Evolutionary conservation across 2,797 vertebrate species (phyloP).

Genomic region (Salmo trutta): DNA sequence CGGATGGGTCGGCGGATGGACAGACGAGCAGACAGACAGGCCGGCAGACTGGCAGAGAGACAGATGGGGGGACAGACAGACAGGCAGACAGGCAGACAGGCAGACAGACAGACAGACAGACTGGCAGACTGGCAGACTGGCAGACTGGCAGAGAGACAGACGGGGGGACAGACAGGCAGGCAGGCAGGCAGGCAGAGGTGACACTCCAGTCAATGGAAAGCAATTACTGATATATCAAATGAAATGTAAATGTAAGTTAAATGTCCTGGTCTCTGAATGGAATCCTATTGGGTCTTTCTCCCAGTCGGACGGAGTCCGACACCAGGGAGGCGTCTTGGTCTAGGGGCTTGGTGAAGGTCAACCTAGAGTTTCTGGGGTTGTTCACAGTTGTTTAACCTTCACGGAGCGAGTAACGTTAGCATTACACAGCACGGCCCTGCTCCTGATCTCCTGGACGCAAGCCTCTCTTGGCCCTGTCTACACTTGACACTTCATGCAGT

Average conservation of each 20-base stretch:
- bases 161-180: too few relatives aligned
- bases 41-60: too few relatives aligned
- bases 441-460: too few relatives aligned
- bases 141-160: neutral
- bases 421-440: too few relatives aligned
- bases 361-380: conserved; percentile 1
- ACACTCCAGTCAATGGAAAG: conserved; percentile 33
- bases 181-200: neutral
- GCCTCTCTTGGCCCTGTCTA: too few relatives aligned
- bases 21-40: too few relatives aligned
- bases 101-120: neutral
- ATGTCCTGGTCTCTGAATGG: conserved; percentile 32
- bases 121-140: conserved; percentile 25
- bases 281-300: conserved; percentile 15
- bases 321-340: conserved; percentile 16
- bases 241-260: conserved; percentile 28
- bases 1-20: too few relatives aligned
- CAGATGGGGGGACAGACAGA: too few relatives aligned
- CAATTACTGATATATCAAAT: conserved; percentile 35
- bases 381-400: conserved; percentile 45
- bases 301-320: conserved; percentile 15
- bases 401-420: conserved; percentile 23
- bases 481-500: too few relatives aligned
- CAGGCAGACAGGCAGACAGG: too few relatives aligned
- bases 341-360: too few relatives aligned